These are phyloP conservation scores for Brachypalpus laphriformis DNA, from an alignment of 2,888 invertebrate species.

Conservation along the genomic window DNA sequence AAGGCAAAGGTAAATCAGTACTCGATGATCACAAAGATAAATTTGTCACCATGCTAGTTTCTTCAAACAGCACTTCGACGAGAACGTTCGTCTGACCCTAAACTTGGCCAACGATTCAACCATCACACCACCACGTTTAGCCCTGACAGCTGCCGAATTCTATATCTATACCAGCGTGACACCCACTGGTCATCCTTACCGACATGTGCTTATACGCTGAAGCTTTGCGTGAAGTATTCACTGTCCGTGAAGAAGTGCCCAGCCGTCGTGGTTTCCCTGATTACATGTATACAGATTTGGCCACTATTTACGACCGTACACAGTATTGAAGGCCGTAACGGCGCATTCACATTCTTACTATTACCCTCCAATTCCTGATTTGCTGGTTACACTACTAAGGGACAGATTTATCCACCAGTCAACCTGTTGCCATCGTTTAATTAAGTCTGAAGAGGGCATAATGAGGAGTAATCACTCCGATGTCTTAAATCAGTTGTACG, in stretches of 20 bases:
- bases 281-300: conserved; percentile 99
- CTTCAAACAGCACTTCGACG: conserved; percentile 99
- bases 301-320: conserved; percentile 99
- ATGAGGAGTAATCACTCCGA: conserved; percentile 99
- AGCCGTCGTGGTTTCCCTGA: conserved; percentile 99
- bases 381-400: conserved; percentile 99
- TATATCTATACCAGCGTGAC: conserved; percentile 99
- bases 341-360: conserved; percentile 99
- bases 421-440: conserved; percentile 99
- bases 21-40: conserved; percentile 98
- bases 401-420: conserved; percentile 98
- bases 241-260: conserved; percentile 99
- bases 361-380: conserved; percentile 99
- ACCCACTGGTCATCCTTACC: conserved; percentile 99
- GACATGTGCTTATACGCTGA: conserved; percentile 99
- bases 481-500: conserved; percentile 99
- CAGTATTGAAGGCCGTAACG: too few relatives aligned
- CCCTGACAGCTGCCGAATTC: conserved; percentile 99
- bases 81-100: conserved; percentile 98
- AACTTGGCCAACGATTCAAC: conserved; percentile 99
- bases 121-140: conserved; percentile 99
- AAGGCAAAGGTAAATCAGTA: conserved; percentile 94
- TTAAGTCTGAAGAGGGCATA: conserved; percentile 99
- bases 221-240: conserved; percentile 99
- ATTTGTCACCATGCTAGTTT: conserved; percentile 99